These are phyloP conservation scores for Acanthochromis polyacanthus DNA, from an alignment of 2,113 vertebrate genomes.

Conservation along the genomic window DNA sequence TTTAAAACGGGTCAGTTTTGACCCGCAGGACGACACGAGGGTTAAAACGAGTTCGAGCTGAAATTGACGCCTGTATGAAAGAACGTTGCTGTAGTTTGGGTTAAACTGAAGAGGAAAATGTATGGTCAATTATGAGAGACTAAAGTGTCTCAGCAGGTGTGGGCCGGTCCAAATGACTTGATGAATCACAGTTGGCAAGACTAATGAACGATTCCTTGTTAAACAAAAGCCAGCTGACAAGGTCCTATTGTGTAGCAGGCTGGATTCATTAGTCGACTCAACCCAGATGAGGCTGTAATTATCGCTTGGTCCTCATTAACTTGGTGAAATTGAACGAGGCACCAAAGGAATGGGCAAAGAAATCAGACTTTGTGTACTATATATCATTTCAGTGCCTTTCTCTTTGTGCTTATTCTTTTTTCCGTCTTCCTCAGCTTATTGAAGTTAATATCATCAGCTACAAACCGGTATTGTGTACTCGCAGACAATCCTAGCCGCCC, in stretches of 20 bases:
- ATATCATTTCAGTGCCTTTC: not conserved
- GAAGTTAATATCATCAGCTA: constrained; percentile 7
- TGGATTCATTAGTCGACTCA: constrained; percentile 32
- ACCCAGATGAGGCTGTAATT: constrained; percentile 21
- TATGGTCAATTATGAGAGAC: constrained; percentile 9
- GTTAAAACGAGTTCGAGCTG: no score
- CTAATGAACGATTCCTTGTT: constrained; percentile 53
- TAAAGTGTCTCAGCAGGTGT: constrained; percentile 25
- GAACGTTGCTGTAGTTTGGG: not conserved
- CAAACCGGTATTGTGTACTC: constrained; percentile 20
- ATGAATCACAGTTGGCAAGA: constrained; percentile 48
- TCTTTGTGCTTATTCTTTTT: not conserved
- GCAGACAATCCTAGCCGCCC: not conserved
- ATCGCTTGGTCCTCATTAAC: constrained; percentile 23
- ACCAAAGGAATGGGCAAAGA: constrained; percentile 18
- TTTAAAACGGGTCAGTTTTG: no score
- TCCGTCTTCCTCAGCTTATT: not conserved
- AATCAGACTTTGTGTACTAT: not conserved
- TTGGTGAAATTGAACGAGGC: constrained; percentile 23
- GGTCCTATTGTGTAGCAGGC: constrained; percentile 37
- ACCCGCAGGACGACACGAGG: no score
- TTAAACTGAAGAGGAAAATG: constrained; percentile 2
- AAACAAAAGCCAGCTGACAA: constrained; percentile 50
- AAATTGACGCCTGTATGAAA: not conserved
- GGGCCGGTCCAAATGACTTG: constrained; percentile 13